A percentile compares a stretch with the other conserved stretches of the same genome.
Evolutionary conservation across 2,888 invertebrate species (phyloP).

Genomic region (Prosapia bicincta): DNA sequence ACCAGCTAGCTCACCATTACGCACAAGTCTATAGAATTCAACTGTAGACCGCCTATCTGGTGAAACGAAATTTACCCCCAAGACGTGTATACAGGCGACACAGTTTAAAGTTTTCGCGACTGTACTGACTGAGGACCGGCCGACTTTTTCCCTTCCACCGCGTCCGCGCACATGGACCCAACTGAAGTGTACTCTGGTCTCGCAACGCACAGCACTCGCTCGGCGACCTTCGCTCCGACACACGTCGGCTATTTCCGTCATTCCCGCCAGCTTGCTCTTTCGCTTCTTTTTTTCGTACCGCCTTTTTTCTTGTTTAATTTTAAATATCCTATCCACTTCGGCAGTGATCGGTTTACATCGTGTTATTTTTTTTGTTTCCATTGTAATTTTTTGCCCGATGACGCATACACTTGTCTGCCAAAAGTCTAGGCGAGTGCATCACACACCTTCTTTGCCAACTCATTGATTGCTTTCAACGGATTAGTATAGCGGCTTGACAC

Average conservation of each 20-base stretch:
- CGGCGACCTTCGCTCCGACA: neutral
- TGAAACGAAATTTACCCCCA: neutral
- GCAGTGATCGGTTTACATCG: neutral
- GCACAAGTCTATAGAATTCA: neutral
- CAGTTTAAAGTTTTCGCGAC: neutral
- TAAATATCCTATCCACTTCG: neutral
- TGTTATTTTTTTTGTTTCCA: neutral
- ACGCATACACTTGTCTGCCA: neutral
- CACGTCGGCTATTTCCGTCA: neutral
- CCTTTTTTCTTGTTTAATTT: neutral
- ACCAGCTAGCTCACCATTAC: neutral
- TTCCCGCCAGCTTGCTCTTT: neutral
- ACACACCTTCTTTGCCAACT: neutral
- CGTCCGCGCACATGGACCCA: constrained; percentile 2
- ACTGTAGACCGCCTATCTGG: neutral
- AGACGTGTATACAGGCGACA: neutral
- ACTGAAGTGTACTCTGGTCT: neutral
- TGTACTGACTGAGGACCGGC: neutral
- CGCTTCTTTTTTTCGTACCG: neutral
- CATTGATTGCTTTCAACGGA: too few species aligned
- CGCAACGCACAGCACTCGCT: neutral
- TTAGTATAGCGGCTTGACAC: too few species aligned
- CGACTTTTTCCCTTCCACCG: neutral
- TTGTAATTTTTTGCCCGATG: neutral
- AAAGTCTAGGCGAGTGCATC: neutral